Percentiles rank a stretch among this genome's conserved stretches.
phyloP scores from a whole-genome alignment of 1,140 invertebrate genomes.

The Pogonus chalceus region DNA sequence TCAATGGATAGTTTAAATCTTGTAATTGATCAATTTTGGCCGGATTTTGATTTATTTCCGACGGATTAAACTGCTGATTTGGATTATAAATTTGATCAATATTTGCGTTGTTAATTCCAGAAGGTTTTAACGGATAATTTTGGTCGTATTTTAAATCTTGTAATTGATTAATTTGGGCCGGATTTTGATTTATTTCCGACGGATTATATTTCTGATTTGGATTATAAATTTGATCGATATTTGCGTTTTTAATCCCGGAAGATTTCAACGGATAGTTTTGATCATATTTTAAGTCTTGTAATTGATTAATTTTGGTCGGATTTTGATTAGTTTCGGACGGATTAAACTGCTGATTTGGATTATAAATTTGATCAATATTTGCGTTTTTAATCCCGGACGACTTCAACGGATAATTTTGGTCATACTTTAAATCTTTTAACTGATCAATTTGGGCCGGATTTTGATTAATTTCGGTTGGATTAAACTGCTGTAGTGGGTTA shows the following conservation, averaged over 20 bases:
- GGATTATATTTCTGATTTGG: not conserved
- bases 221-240: not conserved
- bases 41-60: too few species aligned
- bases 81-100: too few species aligned
- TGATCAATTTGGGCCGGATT: not conserved
- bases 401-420: not conserved
- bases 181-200: not conserved
- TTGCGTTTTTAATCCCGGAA: not conserved
- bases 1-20: not conserved
- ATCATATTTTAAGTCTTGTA: not conserved
- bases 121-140: too few species aligned
- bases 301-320: not conserved
- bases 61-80: too few species aligned
- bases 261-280: not conserved
- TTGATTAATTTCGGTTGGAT: not conserved
- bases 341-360: too few species aligned
- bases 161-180: not conserved
- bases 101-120: too few species aligned
- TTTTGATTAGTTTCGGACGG: too few species aligned
- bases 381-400: too few species aligned
- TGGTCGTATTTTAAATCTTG: not conserved
- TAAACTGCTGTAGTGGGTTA: not conserved
- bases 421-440: not conserved
- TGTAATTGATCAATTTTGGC: not conserved
- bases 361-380: too few species aligned